Evolutionary conservation across 2,888 invertebrate genomes (phyloP).

Genomic region (Drosophila buzzatii): DNA sequence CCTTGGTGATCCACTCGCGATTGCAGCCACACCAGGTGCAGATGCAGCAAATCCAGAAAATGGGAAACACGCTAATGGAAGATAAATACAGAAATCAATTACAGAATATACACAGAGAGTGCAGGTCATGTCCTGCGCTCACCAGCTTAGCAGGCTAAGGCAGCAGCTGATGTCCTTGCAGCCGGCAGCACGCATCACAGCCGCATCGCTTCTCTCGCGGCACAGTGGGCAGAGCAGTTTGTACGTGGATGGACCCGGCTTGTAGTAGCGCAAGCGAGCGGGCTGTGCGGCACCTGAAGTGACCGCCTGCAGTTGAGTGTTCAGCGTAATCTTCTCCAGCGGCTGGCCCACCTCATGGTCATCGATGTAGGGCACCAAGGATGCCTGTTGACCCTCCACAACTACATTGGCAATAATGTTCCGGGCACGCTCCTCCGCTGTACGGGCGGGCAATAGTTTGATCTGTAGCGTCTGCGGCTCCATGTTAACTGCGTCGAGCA

Average conservation of each 20-base stretch:
- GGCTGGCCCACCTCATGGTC: slow-evolving; percentile 51
- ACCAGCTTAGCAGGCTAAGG: slow-evolving; percentile 82
- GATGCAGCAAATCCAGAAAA: slow-evolving; percentile 82
- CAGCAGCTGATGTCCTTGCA: slow-evolving; percentile 78
- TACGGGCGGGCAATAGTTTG: slow-evolving; percentile 73
- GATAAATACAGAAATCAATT: background rate
- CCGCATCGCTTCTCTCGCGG: slow-evolving; percentile 77
- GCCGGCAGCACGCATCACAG: slow-evolving; percentile 78
- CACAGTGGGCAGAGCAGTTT: slow-evolving; percentile 82
- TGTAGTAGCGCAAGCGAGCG: slow-evolving; percentile 75
- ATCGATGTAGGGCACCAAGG: slow-evolving; percentile 77
- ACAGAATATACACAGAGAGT: background rate
- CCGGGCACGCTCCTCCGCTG: slow-evolving; percentile 76
- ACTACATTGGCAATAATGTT: slow-evolving; percentile 81
- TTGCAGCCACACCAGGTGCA: slow-evolving; percentile 82
- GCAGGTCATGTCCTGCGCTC: slow-evolving; percentile 4
- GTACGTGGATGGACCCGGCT: slow-evolving; percentile 82
- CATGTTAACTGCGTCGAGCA: slow-evolving; percentile 58
- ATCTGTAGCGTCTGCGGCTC: slow-evolving; percentile 72
- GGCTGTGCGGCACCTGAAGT: slow-evolving; percentile 16
- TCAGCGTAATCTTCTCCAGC: slow-evolving; percentile 46
- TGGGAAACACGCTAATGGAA: slow-evolving; percentile 71
- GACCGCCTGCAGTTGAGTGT: slow-evolving; percentile 35
- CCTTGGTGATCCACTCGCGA: slow-evolving; percentile 81
- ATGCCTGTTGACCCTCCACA: slow-evolving; percentile 64